Percentiles rank a stretch among this genome's conserved stretches.
These are phyloP conservation scores for Eira barbara DNA, from an alignment of 2,113 vertebrate species.

Conservation along the genomic window DNA sequence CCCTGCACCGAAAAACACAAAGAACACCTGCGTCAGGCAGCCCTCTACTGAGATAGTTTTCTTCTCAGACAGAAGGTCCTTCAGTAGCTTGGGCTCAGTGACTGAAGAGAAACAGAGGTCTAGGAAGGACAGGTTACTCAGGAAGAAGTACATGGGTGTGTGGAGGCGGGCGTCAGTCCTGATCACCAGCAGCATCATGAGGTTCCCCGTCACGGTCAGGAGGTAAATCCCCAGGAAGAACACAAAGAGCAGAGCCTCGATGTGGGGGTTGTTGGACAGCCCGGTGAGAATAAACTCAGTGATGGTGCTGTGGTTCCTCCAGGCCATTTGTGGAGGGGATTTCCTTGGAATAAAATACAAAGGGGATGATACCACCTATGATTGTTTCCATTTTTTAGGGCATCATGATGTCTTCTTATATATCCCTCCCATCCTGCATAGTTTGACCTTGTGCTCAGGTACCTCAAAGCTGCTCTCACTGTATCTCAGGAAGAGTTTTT, in stretches of 20 bases:
- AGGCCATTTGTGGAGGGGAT: not conserved
- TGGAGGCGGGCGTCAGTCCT: conserved; percentile 17
- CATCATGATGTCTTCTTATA: not conserved
- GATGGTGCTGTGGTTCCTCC: conserved; percentile 37
- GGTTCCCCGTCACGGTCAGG: conserved; percentile 26
- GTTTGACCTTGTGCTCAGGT: not conserved
- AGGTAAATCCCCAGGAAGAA: conserved; percentile 43
- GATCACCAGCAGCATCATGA: conserved; percentile 28
- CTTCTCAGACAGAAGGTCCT: conserved; percentile 28
- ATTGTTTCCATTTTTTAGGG: not conserved
- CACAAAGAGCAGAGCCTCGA: not conserved
- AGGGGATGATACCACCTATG: not conserved
- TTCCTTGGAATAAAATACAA: not conserved
- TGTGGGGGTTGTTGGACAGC: not conserved
- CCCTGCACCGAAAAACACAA: conserved; percentile 16
- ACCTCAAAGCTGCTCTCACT: not conserved
- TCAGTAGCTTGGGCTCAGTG: conserved; percentile 43
- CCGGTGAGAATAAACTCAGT: conserved; percentile 1
- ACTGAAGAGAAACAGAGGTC: conserved; percentile 61
- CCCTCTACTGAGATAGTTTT: conserved; percentile 24
- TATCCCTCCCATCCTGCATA: not conserved
- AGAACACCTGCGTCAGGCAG: conserved; percentile 55
- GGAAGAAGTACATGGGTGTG: conserved; percentile 46
- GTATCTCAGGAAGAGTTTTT: not conserved
- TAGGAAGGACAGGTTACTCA: conserved; percentile 44